Evolutionary conservation across 2,888 invertebrate genomes (phyloP).

Genomic region (Lasioglossum calceatum): DNA sequence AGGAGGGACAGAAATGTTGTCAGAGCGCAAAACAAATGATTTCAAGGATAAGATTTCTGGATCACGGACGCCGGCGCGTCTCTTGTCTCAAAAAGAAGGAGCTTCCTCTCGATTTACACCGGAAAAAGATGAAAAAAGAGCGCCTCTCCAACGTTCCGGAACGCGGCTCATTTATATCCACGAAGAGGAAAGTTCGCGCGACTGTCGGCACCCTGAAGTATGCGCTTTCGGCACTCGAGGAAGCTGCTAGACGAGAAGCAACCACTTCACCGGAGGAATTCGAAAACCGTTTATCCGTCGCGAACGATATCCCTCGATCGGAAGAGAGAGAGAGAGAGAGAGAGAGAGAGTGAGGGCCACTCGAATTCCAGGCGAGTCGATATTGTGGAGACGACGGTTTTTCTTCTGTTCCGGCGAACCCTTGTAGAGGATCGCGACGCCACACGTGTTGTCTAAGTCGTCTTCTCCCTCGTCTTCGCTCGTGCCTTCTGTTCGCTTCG

Average conservation of each 20-base stretch:
- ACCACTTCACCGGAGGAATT: constrained; percentile 26
- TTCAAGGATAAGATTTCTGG: neutral
- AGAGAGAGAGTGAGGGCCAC: neutral
- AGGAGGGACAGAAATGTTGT: neutral
- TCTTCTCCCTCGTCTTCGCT: constrained; percentile 23
- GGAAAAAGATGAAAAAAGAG: neutral
- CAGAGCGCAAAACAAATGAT: neutral
- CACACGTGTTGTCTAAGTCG: constrained; percentile 42
- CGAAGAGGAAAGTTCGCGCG: constrained; percentile 27
- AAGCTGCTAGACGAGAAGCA: constrained; percentile 8
- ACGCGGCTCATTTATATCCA: constrained; percentile 33
- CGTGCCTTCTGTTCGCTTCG: constrained; percentile 30
- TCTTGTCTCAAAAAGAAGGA: neutral
- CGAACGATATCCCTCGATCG: constrained; percentile 20
- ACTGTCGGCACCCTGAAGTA: constrained; percentile 24
- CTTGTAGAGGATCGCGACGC: constrained; percentile 5
- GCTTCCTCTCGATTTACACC: neutral
- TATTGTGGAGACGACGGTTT: neutral
- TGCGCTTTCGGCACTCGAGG: constrained; percentile 25
- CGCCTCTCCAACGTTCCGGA: neutral
- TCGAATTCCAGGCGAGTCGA: constrained; percentile 23
- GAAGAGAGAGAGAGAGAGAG: too few species aligned
- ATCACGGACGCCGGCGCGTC: neutral
- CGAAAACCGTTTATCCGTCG: constrained; percentile 32
- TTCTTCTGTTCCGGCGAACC: constrained; percentile 10